Evolutionary conservation across 2,888 invertebrate genomes (phyloP).

Genomic region (Torymus aiolomorphi): DNA sequence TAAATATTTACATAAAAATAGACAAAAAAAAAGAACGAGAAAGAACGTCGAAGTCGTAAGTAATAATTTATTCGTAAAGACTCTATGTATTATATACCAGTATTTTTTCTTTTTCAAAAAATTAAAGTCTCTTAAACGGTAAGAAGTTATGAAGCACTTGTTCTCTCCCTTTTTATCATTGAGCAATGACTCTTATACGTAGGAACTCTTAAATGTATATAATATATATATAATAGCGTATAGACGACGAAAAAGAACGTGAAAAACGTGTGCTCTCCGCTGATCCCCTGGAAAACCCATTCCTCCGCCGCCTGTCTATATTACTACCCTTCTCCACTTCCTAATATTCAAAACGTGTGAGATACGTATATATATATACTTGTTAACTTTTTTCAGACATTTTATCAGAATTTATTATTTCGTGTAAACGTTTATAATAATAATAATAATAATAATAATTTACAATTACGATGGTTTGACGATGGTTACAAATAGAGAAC

Average conservation of each 20-base stretch:
- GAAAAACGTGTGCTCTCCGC: constrained; percentile 14
- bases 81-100: constrained; percentile 34
- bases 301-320: neutral
- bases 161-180: constrained; percentile 20
- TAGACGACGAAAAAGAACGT: constrained; percentile 29
- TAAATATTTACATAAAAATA: no score
- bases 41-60: constrained; percentile 26
- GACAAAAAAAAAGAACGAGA: constrained; percentile 11
- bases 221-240: constrained; percentile 3
- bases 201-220: constrained; percentile 35
- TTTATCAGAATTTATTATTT: constrained; percentile 76
- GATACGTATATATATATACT: constrained; percentile 16
- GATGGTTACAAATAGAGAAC: constrained; percentile 76
- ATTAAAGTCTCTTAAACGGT: constrained; percentile 37
- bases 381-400: constrained; percentile 71
- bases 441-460: constrained; percentile 76
- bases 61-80: constrained; percentile 50
- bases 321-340: neutral
- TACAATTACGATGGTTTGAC: constrained; percentile 76
- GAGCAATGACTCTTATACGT: constrained; percentile 27
- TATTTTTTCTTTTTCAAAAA: constrained; percentile 29
- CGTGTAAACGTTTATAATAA: constrained; percentile 76
- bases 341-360: constrained; percentile 39
- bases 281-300: constrained; percentile 4
- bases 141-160: constrained; percentile 34